phyloP scores from a whole-genome alignment of 64 coral and sea anemone genomes.

The Catalaphyllia jardinei region DNA sequence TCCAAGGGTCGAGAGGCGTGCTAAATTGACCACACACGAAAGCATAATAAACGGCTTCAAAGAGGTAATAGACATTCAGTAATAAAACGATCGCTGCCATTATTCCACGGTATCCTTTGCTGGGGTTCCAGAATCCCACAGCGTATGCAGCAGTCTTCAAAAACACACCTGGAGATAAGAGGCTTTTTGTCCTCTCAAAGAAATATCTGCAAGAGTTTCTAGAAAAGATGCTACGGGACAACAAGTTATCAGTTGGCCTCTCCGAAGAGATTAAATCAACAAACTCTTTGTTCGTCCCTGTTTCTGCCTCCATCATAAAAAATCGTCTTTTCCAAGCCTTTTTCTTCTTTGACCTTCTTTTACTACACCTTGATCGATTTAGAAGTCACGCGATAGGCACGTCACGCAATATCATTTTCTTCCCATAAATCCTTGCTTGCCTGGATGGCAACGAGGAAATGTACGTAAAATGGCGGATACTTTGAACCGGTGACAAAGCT shows the following conservation, averaged over 20 bases:
- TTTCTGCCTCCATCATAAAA: not conserved
- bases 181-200: not conserved
- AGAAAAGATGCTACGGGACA: not conserved
- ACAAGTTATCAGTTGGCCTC: not conserved
- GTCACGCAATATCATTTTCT: conserved; percentile 16
- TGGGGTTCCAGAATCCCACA: conserved; percentile 44
- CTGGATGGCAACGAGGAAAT: conserved; percentile 63
- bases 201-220: not conserved
- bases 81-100: conserved; percentile 56
- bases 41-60: conserved; percentile 23
- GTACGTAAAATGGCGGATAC: conserved; percentile 75
- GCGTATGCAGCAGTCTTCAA: conserved; percentile 35
- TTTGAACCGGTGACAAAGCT: conserved; percentile 4
- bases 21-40: conserved; percentile 48
- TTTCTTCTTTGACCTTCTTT: not conserved
- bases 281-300: not conserved
- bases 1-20: conserved; percentile 27
- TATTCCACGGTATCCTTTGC: conserved; percentile 41
- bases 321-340: not conserved
- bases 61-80: conserved; percentile 51
- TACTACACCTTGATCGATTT: no score
- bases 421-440: conserved; percentile 37
- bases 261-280: conserved; percentile 6
- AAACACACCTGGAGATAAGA: conserved; percentile 42
- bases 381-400: not conserved